Base-by-base conservation (phyloP, 2,113 vertebrate genomes). In the Microcebus murinus region DNA sequence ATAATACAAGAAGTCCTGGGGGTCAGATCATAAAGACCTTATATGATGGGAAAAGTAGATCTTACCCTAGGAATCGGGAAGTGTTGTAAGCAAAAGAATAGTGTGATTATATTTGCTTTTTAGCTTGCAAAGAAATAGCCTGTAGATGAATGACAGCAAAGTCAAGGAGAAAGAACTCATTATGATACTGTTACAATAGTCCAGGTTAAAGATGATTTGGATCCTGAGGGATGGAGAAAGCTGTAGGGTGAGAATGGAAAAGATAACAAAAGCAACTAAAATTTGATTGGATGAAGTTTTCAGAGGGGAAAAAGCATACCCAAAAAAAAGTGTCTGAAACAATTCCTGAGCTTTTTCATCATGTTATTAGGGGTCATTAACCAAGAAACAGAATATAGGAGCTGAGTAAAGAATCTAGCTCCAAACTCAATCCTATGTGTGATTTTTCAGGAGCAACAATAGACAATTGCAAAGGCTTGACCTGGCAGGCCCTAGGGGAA, bases 401-500 rank as follows among this genome's bases (percentile, higher is more conserved):
- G 21, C 5, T 70, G 13, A 79, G 27, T 8, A 17, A 48, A 6
- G 36, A 20, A 9, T 3, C 1, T 3, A 57, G 15, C 13, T 42
- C 42, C 29, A 4, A n/a, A 13, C 18, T 57, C 18, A 80, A 27
- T 20, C 7, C 4, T 68, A 7, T 13, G 0, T 29, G 3, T 21
- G 13, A 6, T 20, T 42, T 48, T 57, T 55, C 20, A 34, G 27
- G 85, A 14, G 29, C 5, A 34, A 3, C 10, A 2, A 34, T 21
- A 34, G 25, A 65, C 3, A 27, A 3, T 8, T 3, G 57, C 12
- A 34, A 29, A 34, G 3, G 0, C 25, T 27, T 48, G 25, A 21
- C 25, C 3, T 7, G 6, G 13, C 17, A 18, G 20, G 8, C 14
- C 18, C 23, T 2, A 34, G 1, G 2, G 3, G 17, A 23, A 55